Evolutionary conservation across 2,797 vertebrate species (phyloP).

Genomic region (Phaenicophaeus curvirostris): DNA sequence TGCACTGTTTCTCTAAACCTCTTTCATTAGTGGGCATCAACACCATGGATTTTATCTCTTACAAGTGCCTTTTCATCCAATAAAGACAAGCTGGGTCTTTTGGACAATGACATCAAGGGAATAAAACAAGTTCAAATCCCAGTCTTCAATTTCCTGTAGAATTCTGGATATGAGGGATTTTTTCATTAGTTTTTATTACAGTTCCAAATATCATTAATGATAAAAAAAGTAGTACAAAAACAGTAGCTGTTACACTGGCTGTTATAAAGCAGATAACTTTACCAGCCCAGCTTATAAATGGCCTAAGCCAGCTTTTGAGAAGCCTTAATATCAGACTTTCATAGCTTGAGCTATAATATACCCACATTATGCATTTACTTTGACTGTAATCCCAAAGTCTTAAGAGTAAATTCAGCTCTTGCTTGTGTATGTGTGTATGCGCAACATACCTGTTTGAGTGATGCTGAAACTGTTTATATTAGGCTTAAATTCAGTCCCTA

Average conservation of each 20-base stretch:
- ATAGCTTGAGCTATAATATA: conserved; percentile 50
- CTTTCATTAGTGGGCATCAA: neutral
- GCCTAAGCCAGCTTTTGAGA: conserved; percentile 62
- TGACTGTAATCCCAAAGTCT: conserved; percentile 54
- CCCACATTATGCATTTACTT: conserved; percentile 51
- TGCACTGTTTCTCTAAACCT: neutral
- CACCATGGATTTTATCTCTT: neutral
- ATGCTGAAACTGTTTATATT: neutral
- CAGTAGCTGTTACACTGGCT: neutral
- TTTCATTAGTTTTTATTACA: conserved; percentile 18
- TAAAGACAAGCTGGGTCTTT: neutral
- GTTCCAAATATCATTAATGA: conserved; percentile 66
- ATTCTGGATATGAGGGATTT: neutral
- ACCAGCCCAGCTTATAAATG: conserved; percentile 54
- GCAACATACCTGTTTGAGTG: conserved; percentile 5
- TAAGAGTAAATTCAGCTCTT: conserved; percentile 5
- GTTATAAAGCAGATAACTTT: conserved; percentile 68
- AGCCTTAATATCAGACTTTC: conserved; percentile 64
- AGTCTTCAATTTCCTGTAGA: conserved; percentile 57
- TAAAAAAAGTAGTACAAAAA: conserved; percentile 52
- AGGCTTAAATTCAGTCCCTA: neutral
- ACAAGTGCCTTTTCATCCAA: neutral
- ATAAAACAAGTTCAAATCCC: conserved; percentile 27
- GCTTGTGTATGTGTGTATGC: neutral
- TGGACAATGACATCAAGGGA: neutral